Base-by-base conservation (phyloP, 2,888 invertebrate genomes). In the Girardia tigrina region DNA sequence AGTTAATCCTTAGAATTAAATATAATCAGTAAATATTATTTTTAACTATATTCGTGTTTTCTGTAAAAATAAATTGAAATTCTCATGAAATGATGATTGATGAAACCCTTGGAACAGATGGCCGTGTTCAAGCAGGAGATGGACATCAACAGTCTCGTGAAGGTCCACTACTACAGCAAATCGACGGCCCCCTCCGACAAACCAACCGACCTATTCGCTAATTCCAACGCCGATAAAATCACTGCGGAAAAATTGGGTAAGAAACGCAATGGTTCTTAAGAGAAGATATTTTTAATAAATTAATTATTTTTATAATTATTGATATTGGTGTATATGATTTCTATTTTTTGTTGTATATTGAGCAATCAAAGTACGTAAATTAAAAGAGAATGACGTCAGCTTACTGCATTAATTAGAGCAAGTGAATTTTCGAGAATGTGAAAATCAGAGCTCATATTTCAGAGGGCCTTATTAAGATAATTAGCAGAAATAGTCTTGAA, bases 401-500 rank as follows among this genome's bases (percentile, higher is more conserved):
- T 56, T 56, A n/a, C 56, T 56, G 56, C 56, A 56, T 56, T 56
- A 56, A 56, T 56, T 56, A 56, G 56, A 23, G 56, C 56, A 56
- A 56, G 56, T 56, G 56, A 56, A 56, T 56, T 56, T 56, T 56
- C 56, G 56, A 56, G 56, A 23, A 56, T 56, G 56, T 56, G 56
- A 56, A 56, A 56, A 56, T 56, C 56, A 56, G 56, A 56, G 56
- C 56, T 56, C 56, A 56, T 56, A 56, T 56, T 56, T 56, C 56
- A 56, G 56, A 56, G 56, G 56, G 56, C 56, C 56, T 56, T 56
- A 56, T 56, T 56, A 56, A 56, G 56, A 56, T 56, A 56, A 56
- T 56, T 56, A 56, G 56, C 56, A 56, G 56, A 56, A 56, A 56
- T 56, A 56, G 56, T 56, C 56, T 56, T 56, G 56, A 56, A 56